Evolutionary conservation across 64 coral and sea anemone species (phyloP).

Genomic region (Actinia equina): DNA sequence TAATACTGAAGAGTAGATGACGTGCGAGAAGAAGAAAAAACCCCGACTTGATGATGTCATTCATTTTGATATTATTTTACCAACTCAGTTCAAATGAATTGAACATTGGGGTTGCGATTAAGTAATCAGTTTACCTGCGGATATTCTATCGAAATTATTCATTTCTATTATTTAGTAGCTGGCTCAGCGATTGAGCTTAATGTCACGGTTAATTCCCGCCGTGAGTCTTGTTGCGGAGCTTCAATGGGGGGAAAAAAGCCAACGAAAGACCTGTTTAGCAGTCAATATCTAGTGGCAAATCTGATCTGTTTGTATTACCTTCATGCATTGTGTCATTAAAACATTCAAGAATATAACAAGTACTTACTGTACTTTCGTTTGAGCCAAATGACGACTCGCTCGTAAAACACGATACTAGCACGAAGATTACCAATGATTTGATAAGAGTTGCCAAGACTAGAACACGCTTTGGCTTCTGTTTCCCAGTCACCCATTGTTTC

Average conservation of each 20-base stretch:
- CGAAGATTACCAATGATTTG: slow-evolving; percentile 52
- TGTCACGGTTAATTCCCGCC: too few relatives aligned
- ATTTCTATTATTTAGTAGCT: too few relatives aligned
- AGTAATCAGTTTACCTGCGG: too few relatives aligned
- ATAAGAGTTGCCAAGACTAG: slow-evolving; percentile 59
- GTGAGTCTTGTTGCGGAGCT: neutral
- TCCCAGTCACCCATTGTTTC: slow-evolving; percentile 53
- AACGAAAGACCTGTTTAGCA: neutral
- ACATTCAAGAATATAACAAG: neutral
- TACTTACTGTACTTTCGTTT: slow-evolving; percentile 74
- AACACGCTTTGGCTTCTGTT: slow-evolving; percentile 56
- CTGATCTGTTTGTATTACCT: neutral
- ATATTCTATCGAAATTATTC: too few relatives aligned
- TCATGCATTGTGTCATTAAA: neutral
- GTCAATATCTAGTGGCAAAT: neutral
- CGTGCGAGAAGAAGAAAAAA: too few relatives aligned
- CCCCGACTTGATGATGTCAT: neutral
- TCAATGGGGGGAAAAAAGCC: neutral
- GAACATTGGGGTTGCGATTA: neutral
- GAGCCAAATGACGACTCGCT: slow-evolving; percentile 73
- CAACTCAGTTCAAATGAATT: neutral
- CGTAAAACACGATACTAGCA: slow-evolving; percentile 63
- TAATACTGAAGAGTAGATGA: too few relatives aligned
- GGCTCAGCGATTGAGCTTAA: too few relatives aligned
- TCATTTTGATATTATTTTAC: neutral